Percentiles rank a stretch among this genome's conserved stretches.
Evolutionary conservation across 1,140 invertebrate genomes (phyloP).

Genomic region (Bombus waltoni): DNA sequence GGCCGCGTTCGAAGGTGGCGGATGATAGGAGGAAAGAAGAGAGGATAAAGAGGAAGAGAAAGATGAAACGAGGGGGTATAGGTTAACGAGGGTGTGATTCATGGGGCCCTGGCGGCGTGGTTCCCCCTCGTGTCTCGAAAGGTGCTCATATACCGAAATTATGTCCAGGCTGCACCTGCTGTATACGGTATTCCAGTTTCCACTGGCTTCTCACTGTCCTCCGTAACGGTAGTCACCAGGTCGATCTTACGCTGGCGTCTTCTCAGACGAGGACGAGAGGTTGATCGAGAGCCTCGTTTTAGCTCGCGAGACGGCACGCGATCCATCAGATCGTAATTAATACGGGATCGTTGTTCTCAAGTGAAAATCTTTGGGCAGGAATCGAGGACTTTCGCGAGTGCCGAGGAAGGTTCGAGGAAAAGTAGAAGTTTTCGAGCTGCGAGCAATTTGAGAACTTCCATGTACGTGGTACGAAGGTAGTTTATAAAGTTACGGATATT

Average conservation of each 20-base stretch:
- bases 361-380: neutral
- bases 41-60: neutral
- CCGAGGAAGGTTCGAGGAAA: neutral
- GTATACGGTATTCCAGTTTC: constrained; percentile 53
- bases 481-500: neutral
- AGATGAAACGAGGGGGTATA: constrained; percentile 58
- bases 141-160: constrained; percentile 76
- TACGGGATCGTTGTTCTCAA: neutral
- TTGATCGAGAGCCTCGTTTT: neutral
- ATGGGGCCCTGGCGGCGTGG: constrained; percentile 72
- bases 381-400: neutral
- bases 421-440: no score
- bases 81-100: constrained; percentile 81
- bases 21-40: constrained; percentile 39
- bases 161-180: constrained; percentile 67
- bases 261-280: neutral
- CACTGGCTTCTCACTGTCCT: constrained; percentile 2
- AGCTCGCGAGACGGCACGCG: neutral
- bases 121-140: constrained; percentile 56
- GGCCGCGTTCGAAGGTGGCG: constrained; percentile 48
- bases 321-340: neutral
- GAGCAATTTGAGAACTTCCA: neutral
- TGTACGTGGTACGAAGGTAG: neutral
- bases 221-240: constrained; percentile 50
- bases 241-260: neutral